Evolutionary conservation across 2,888 invertebrate genomes (phyloP).

Genomic region (Drosophila kanekoi): DNA sequence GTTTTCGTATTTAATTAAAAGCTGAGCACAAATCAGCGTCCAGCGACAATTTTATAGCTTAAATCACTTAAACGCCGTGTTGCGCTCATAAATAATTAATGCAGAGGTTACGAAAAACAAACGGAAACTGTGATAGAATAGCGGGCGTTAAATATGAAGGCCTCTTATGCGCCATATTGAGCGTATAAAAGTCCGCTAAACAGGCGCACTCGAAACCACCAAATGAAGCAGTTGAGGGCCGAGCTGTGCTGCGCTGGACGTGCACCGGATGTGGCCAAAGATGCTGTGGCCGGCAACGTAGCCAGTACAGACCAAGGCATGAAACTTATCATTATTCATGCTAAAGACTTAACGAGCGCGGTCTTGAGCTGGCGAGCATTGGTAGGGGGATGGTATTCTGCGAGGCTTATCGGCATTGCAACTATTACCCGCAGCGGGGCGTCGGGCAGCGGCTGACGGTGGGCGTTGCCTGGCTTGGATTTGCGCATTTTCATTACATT

Average conservation of each 20-base stretch:
- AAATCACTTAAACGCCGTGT: slow-evolving; percentile 73
- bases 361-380: slow-evolving; percentile 15
- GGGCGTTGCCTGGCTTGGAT: slow-evolving; percentile 55
- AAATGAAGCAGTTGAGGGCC: slow-evolving; percentile 13
- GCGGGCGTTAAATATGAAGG: slow-evolving; percentile 16
- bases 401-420: slow-evolving; percentile 61
- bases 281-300: slow-evolving; percentile 46
- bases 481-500: slow-evolving; percentile 73
- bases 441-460: slow-evolving; percentile 5
- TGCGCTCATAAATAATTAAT: slow-evolving; percentile 78
- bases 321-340: slow-evolving; percentile 80
- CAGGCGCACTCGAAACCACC: slow-evolving; percentile 61
- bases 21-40: slow-evolving; percentile 39
- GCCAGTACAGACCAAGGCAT: slow-evolving; percentile 33
- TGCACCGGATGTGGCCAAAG: slow-evolving; percentile 59
- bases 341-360: slow-evolving; percentile 80
- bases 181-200: slow-evolving; percentile 69
- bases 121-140: slow-evolving; percentile 55
- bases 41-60: slow-evolving; percentile 38
- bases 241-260: slow-evolving; percentile 7
- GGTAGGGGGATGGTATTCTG: slow-evolving; percentile 27
- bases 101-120: slow-evolving; percentile 54
- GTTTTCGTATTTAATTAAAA: slow-evolving; percentile 57
- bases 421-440: slow-evolving; percentile 63
- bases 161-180: slow-evolving; percentile 65